phyloP scores from a whole-genome alignment of 92 coral and sea anemone species.

The Siderastrea siderea region DNA sequence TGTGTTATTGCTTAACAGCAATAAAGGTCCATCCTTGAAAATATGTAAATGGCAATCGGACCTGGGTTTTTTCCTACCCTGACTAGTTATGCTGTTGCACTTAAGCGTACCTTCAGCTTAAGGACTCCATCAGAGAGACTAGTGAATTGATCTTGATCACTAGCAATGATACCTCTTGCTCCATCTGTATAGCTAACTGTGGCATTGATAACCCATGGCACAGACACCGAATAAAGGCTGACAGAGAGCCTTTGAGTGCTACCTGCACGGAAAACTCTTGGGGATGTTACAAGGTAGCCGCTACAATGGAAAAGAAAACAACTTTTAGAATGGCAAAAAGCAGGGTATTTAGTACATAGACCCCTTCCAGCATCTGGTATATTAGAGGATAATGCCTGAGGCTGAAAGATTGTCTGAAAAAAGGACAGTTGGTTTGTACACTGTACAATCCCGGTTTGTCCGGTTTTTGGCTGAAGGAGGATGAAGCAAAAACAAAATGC shows the following conservation, averaged over 20 bases:
- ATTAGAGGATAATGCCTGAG: too few relatives aligned
- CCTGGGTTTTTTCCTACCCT: too few relatives aligned
- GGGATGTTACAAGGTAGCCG: conserved; percentile 75
- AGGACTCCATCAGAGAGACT: conserved; percentile 53
- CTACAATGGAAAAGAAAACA: conserved; percentile 32
- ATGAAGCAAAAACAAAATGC: too few relatives aligned
- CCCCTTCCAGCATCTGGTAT: too few relatives aligned
- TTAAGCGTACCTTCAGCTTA: conserved; percentile 43
- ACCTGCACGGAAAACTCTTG: conserved; percentile 77
- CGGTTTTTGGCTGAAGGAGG: too few relatives aligned
- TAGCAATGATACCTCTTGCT: neutral
- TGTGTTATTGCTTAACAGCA: too few relatives aligned
- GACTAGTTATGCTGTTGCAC: too few relatives aligned
- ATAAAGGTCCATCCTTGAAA: too few relatives aligned
- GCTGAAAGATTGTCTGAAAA: neutral
- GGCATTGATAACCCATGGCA: conserved; percentile 67
- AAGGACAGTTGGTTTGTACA: too few relatives aligned
- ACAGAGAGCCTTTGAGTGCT: conserved; percentile 65
- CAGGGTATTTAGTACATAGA: neutral
- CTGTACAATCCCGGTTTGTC: too few relatives aligned
- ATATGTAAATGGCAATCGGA: too few relatives aligned
- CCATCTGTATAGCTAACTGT: conserved; percentile 4
- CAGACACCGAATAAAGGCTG: conserved; percentile 46
- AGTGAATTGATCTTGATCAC: conserved; percentile 38
- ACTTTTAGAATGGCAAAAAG: neutral